These are phyloP conservation scores for Takifugu flavidus DNA, from an alignment of 2,113 vertebrate species.

Conservation along the genomic window DNA sequence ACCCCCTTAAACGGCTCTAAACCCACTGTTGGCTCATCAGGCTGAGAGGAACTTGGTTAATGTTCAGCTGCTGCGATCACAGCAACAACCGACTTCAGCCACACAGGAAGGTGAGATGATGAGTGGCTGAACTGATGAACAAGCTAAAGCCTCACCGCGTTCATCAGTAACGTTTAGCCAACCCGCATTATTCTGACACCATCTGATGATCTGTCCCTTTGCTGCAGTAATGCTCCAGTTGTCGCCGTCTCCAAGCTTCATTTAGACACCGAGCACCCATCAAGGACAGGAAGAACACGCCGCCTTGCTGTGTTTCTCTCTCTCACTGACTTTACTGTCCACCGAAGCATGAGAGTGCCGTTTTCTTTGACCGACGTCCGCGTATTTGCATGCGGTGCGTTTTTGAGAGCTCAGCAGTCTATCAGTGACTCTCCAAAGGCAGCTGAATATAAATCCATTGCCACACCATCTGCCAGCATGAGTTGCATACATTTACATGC, in stretches of 20 bases:
- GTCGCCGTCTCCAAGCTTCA: background rate
- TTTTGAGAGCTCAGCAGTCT: constrained; percentile 55
- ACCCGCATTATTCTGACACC: background rate
- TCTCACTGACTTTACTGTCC: constrained; percentile 23
- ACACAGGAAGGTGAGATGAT: constrained; percentile 33
- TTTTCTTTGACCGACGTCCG: constrained; percentile 31
- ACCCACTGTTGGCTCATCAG: background rate
- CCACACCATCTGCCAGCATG: constrained; percentile 27
- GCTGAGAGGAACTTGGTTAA: constrained; percentile 26
- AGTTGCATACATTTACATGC: constrained; percentile 24
- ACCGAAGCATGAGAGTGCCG: constrained; percentile 23
- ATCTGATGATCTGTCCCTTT: constrained; percentile 12
- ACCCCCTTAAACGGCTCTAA: constrained; percentile 1
- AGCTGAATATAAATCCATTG: constrained; percentile 44
- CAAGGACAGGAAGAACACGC: constrained; percentile 33
- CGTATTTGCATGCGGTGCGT: background rate
- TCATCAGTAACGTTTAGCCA: too few species aligned
- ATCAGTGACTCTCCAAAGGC: constrained; percentile 38
- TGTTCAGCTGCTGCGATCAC: constrained; percentile 14
- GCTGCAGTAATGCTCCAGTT: constrained; percentile 15
- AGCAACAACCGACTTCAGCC: constrained; percentile 11
- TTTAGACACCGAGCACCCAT: constrained; percentile 19
- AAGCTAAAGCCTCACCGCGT: constrained; percentile 7
- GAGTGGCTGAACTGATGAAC: constrained; percentile 34
- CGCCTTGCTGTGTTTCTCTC: constrained; percentile 19